A percentile compares a stretch with the other conserved stretches of the same genome.
Conservation (phyloP, 1,140 invertebrate species). For the Calliopsis andreniformis region DNA sequence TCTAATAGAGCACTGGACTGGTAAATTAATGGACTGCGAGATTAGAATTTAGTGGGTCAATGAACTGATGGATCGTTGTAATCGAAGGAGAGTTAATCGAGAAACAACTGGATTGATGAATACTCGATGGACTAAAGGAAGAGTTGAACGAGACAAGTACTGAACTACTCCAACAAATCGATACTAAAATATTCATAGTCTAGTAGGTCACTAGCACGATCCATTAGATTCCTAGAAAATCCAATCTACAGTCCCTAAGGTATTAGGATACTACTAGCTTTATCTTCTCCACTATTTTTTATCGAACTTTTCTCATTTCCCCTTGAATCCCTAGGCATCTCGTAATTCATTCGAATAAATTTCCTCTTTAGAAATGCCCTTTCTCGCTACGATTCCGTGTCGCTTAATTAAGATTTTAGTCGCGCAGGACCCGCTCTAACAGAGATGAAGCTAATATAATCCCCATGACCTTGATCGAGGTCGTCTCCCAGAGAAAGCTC, state of each 20-base stretch:
- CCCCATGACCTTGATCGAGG: slow-evolving; percentile 44
- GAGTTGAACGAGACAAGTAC: too few species aligned
- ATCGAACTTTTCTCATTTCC: neutral
- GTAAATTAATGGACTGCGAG: slow-evolving; percentile 27
- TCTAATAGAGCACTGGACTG: neutral
- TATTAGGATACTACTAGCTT: neutral
- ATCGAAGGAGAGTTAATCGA: neutral
- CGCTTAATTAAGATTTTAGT: slow-evolving; percentile 44
- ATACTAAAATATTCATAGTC: too few species aligned
- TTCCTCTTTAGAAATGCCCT: neutral
- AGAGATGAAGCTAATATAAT: slow-evolving; percentile 62
- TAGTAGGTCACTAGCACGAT: too few species aligned
- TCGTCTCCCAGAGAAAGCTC: slow-evolving; percentile 26
- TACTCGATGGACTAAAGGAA: neutral
- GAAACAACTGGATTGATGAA: neutral
- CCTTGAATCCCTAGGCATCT: neutral
- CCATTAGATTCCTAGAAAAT: too few species aligned
- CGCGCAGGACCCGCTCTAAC: neutral
- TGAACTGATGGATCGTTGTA: neutral
- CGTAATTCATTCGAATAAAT: slow-evolving; percentile 20
- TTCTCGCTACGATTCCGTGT: slow-evolving; percentile 3
- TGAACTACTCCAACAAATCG: too few species aligned
- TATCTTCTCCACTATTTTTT: neutral
- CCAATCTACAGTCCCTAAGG: neutral
- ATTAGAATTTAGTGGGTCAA: slow-evolving; percentile 10